Evolutionary conservation across 2,888 invertebrate species (phyloP), one percentile per base, ranked within the genome.

Genomic region (Colletes collaris): DNA sequence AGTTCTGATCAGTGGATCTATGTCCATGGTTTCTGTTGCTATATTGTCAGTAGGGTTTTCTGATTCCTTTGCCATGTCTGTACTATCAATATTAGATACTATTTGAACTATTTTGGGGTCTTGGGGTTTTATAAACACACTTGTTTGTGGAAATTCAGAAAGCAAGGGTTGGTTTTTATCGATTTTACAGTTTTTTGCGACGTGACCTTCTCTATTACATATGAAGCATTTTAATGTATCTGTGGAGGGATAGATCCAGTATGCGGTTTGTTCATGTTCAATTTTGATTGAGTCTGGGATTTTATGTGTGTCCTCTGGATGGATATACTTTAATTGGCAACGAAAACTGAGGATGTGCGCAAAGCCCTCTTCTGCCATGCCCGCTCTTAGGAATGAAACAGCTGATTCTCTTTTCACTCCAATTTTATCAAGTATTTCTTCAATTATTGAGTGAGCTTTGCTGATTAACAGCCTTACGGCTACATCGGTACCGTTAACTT

Each of bases 331-430:
- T 3, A 58, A 11, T 11, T 58, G 35, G 3, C 16, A 35, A 11
- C 37, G 49, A 16, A 58, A 53, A 11, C 13, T 65, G 0, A 44
- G 11, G 0, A 65, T 55, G 19, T 65, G 44, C 27, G 65, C 5
- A n/a, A n/a, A 65, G 0, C 65, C 68, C 16, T 59, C 35, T 13
- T 63, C 70, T n/a, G 49, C 1, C 3, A 56, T 63, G 3, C 55
- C 70, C 10, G 79, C 81, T 82, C 82, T 82, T 40, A 87, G 70
- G 59, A 84, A 84, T 10, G 77, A 79, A 2, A 83, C 79, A 13
- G 83, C 81, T 35, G 82, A 86, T 55, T 84, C 62, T 52, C 77
- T 58, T 72, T 83, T 78, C 11, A 86, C 27, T 13, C 79, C 74
- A 16, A 81, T 56, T 53, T 68, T 73, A 58, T 76, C 77, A 3